Base-by-base conservation (phyloP, 2,113 vertebrate genomes). In the Oenanthe melanoleuca region DNA sequence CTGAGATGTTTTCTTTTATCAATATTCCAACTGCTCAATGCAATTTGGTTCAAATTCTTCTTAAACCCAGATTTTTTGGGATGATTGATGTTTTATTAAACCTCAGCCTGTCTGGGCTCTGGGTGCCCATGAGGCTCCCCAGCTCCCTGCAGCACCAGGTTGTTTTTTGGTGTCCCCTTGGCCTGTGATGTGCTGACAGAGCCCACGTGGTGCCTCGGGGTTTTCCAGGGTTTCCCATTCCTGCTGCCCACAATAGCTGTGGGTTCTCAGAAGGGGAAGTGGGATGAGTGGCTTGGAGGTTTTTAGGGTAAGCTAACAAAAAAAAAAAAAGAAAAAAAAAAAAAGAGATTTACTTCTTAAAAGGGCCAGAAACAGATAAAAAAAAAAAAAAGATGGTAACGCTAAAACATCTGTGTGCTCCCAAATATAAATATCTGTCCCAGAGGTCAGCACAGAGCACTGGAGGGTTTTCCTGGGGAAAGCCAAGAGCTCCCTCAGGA, bases 81-180 rank as follows among this genome's bases (percentile, higher is more conserved):
- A 8, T 28, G 23, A 2, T 29, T 65, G 70, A 18, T 20, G 33
- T 26, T 64, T 0, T 29, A 19, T 59, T 12, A n/a, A 59, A 47
- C 14, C 20, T 8, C 15, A 2, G n/a, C 44, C 42, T 64, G 44
- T 50, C 78, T 55, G 70, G 26, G 84, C 53, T 60, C 60, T n/a
- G 34, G 65, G 24, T 45, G 64, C 45, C 0, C 6, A 8, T 1
- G 10, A 50, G 3, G 8, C 3, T 61, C 31, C 21, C 71, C 75
- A 29, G 57, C n/a, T 55, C 29, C 1, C 60, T 66, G 59, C 81
- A 64, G 19, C 12, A 9, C 44, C 2, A 3, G 53, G 65, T 31
- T 8, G 1, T 17, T 83, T 49, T 59, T 40, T 33, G 5, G 22
- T 42, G 25, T 14, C 7, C 55, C 50, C 2, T 0, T 19, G 21